Base-by-base conservation (phyloP, 2,113 vertebrate species). In the Hemibates koningsi region DNA sequence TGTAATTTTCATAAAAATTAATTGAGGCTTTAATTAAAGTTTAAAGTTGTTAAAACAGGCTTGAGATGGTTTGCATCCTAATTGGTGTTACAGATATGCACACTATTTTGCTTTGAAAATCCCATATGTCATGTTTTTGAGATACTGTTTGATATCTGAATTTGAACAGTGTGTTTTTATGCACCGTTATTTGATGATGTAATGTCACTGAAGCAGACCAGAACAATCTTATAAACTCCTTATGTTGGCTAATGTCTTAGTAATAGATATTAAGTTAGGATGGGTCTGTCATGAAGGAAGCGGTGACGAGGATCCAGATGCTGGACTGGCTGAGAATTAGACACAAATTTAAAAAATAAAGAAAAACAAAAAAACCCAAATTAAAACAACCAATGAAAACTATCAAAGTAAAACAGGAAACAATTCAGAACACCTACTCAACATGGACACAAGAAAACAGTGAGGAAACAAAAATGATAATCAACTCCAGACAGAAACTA, bases 361-460 rank as follows among this genome's bases (percentile, higher is more conserved):
- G 0, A 66, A 19, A 17, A 7, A 14, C 0, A 71, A 17, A 73
- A 48, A 73, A 19, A 0, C 0, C 27, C 4, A 0, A 36, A 38
- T 13, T 8, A 21, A 76, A 76, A 48, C 24, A 76, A 48, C 43
- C 43, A 50, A 19, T 19, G 9, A 32, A 32, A 78, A 78, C 71
- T 19, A 78, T 78, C 16, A 50, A 78, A 50, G 24, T 78, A 78
- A 50, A 78, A 50, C 43, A 76, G 43, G 71, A 50, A 76, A 19
- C 24, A 76, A 73, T 27, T 21, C 68, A 45, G 68, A 73, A 73
- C 38, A 73, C 66, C 38, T 45, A 73, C 38, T 6, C 66, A 73
- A 73, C 21, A 73, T 43, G 41, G 13, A 17, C 13, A 76, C 41
- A 29, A 29, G 68, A 29, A 48, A 76, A 48, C 68, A 48, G 24